A percentile compares a stretch with the other conserved stretches of the same genome.
Evolutionary conservation across 2,888 invertebrate genomes (phyloP).

Genomic region (Cryptocephalus moraei): DNA sequence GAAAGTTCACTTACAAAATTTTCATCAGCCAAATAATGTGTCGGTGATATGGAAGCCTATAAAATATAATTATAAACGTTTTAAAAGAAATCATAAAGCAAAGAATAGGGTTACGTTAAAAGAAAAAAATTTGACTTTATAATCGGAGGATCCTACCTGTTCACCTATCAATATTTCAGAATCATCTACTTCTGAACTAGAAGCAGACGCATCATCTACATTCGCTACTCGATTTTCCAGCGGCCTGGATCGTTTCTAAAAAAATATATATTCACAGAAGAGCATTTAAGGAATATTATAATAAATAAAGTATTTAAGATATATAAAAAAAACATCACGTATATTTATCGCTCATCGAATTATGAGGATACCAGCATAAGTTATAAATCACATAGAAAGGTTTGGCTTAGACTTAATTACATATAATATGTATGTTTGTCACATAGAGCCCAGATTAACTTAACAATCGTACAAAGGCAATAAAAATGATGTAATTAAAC

Average conservation of each 20-base stretch:
- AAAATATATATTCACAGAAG: slow-evolving; percentile 3
- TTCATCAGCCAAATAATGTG: slow-evolving; percentile 17
- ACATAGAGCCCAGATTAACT: too few species aligned
- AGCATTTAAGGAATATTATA: not conserved
- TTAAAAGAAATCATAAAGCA: not conserved
- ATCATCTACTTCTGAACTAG: slow-evolving; percentile 21
- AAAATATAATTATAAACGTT: slow-evolving; percentile 5
- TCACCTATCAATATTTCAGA: slow-evolving; percentile 47
- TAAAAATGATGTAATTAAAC: not conserved
- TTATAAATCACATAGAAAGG: too few species aligned
- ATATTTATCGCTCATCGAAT: too few species aligned
- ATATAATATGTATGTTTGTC: too few species aligned
- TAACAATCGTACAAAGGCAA: too few species aligned
- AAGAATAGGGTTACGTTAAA: not conserved
- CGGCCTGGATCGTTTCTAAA: slow-evolving; percentile 23
- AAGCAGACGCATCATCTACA: slow-evolving; percentile 11
- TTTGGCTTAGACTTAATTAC: too few species aligned
- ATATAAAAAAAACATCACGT: too few species aligned
- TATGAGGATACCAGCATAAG: too few species aligned
- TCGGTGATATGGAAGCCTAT: slow-evolving; percentile 11
- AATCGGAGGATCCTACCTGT: slow-evolving; percentile 44
- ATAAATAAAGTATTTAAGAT: too few species aligned
- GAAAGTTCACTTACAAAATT: slow-evolving; percentile 26
- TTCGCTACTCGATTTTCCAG: slow-evolving; percentile 29
- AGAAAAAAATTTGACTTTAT: too few species aligned